phyloP scores from a whole-genome alignment of 2,888 invertebrate species.

The Drosophila emarginata region DNA sequence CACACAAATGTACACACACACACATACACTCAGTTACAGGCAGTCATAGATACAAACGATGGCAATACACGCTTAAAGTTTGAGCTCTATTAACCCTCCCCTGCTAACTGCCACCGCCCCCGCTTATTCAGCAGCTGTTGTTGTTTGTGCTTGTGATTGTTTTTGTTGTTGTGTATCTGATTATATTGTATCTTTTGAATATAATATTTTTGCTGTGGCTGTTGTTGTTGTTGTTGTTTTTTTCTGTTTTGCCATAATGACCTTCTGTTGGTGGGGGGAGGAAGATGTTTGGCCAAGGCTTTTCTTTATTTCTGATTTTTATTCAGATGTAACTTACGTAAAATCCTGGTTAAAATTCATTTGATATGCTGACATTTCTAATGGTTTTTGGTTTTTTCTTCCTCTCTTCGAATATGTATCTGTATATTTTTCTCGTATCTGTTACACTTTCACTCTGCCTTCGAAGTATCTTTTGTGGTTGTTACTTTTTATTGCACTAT shows the following conservation, averaged over 20 bases:
- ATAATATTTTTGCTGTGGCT: conserved; percentile 48
- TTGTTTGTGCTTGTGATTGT: conserved; percentile 57
- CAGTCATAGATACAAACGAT: conserved; percentile 28
- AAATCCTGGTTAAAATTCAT: conserved; percentile 78
- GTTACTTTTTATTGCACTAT: conserved; percentile 30
- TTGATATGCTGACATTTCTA: conserved; percentile 71
- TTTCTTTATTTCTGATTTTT: conserved; percentile 15
- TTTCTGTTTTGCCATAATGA: conserved; percentile 55
- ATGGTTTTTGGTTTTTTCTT: conserved; percentile 29
- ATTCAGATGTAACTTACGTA: conserved; percentile 71
- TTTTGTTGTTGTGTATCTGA: conserved; percentile 41
- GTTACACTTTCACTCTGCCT: conserved; percentile 58
- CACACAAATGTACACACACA: conserved; percentile 22
- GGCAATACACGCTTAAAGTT: conserved; percentile 22
- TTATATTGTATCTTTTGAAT: conserved; percentile 13
- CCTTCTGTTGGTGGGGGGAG: conserved; percentile 50
- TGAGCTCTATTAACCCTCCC: conserved; percentile 24
- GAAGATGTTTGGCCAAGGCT: conserved; percentile 44
- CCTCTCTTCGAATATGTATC: not conserved
- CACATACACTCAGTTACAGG: conserved; percentile 18
- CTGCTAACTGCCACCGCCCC: conserved; percentile 10
- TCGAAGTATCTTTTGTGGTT: not conserved
- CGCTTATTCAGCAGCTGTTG: conserved; percentile 39
- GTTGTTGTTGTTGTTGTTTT: conserved; percentile 16
- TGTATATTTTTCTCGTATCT: conserved; percentile 30